Percentiles rank a stretch among this genome's conserved stretches.
phyloP scores from a whole-genome alignment of 2,888 invertebrate genomes.

The Leptothorax acervorum region DNA sequence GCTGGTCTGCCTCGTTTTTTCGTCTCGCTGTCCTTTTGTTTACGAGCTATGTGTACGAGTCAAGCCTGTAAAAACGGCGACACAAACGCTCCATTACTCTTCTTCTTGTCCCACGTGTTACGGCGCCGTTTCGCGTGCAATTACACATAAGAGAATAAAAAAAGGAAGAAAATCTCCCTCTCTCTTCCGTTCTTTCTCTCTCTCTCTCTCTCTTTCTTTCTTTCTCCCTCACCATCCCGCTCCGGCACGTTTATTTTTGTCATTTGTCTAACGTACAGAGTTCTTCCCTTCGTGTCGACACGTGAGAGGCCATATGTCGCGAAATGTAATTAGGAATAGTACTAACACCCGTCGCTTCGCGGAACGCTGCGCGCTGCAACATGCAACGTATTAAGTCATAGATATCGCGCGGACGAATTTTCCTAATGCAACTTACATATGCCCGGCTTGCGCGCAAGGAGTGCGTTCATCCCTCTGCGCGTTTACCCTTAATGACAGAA shows the following conservation, averaged over 20 bases:
- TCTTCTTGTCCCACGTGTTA: conserved; percentile 56
- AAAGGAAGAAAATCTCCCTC: conserved; percentile 29
- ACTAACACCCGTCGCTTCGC: conserved; percentile 32
- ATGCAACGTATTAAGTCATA: conserved; percentile 28
- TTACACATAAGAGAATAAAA: conserved; percentile 64
- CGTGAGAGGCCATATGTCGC: conserved; percentile 35
- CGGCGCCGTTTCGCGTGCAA: conserved; percentile 69
- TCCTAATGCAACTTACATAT: conserved; percentile 11
- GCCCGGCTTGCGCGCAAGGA: background rate
- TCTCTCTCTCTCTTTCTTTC: conserved; percentile 6
- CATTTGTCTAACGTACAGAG: conserved; percentile 32
- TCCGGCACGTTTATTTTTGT: conserved; percentile 39
- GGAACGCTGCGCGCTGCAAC: conserved; percentile 17
- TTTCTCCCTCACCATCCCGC: conserved; percentile 4
- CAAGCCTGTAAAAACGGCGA: conserved; percentile 61
- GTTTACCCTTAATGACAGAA: background rate
- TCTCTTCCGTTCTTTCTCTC: background rate
- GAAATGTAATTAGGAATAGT: conserved; percentile 46
- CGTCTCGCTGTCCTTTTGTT: conserved; percentile 44
- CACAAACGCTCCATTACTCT: conserved; percentile 67
- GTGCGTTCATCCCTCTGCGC: background rate
- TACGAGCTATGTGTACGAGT: conserved; percentile 54
- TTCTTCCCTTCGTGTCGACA: conserved; percentile 43
- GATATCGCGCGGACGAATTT: conserved; percentile 9
- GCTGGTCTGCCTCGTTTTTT: conserved; percentile 38